Percentiles rank a stretch among this genome's conserved stretches.
Conservation (phyloP, 2,113 vertebrate genomes). For the Bothrops jararaca region DNA sequence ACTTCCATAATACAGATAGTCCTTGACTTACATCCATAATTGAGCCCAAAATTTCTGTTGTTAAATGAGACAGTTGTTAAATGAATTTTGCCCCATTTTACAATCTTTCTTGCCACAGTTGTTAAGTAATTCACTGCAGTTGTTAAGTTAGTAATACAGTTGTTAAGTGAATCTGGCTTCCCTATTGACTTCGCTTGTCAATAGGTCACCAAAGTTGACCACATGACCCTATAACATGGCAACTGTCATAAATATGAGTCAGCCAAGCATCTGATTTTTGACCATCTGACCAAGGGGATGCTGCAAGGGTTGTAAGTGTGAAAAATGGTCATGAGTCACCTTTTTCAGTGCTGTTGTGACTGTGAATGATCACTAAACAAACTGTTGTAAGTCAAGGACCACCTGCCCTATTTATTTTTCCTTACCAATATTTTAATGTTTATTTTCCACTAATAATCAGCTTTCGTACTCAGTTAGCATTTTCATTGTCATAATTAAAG, state of each 20-base stretch:
- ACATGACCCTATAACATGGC: neutral
- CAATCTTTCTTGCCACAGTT: neutral
- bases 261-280: neutral
- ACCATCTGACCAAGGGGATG: neutral
- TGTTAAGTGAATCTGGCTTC: neutral
- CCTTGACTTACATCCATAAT: neutral
- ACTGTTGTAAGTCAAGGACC: neutral
- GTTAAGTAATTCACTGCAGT: neutral
- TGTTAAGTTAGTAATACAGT: neutral
- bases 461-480: neutral
- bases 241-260: neutral
- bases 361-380: neutral
- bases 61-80: neutral
- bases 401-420: neutral
- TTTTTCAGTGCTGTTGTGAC: neutral
- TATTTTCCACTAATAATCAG: neutral
- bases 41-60: neutral
- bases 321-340: neutral
- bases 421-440: neutral
- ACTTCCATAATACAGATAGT: neutral
- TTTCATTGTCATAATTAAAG: neutral
- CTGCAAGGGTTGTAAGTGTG: neutral
- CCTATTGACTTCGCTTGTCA: neutral
- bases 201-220: neutral
- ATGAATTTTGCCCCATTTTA: neutral